Evolutionary conservation across 2,888 invertebrate genomes (phyloP).

Genomic region (Sycophila texana): DNA sequence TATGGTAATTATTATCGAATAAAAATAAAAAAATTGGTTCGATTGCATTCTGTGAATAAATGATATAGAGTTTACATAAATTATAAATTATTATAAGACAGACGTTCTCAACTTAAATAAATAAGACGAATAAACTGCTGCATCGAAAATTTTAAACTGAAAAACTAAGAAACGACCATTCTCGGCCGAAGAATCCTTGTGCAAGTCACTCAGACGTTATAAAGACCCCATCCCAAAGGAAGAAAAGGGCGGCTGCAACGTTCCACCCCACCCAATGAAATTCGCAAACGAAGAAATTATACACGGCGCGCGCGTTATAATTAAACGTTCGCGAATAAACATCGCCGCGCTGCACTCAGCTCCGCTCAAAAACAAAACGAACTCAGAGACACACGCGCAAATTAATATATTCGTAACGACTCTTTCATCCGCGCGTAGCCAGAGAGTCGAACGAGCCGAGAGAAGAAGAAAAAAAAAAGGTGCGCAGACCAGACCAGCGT

Average conservation of each 20-base stretch:
- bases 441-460: slow-evolving; percentile 1
- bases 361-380: slow-evolving; percentile 1
- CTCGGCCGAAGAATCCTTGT: neutral
- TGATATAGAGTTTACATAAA: too few species aligned
- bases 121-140: too few species aligned
- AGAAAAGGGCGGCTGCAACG: neutral
- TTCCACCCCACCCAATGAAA: slow-evolving; percentile 34
- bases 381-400: slow-evolving; percentile 39
- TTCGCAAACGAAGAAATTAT: slow-evolving; percentile 53
- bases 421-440: slow-evolving; percentile 31
- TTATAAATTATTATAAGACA: too few species aligned
- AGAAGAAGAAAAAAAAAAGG: slow-evolving; percentile 12
- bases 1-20: too few species aligned
- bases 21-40: too few species aligned
- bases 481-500: neutral
- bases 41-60: too few species aligned
- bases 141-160: too few species aligned
- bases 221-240: neutral
- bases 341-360: neutral
- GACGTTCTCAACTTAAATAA: too few species aligned
- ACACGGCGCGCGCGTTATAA: slow-evolving; percentile 52
- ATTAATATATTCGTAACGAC: slow-evolving; percentile 58
- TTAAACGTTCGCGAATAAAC: slow-evolving; percentile 52
- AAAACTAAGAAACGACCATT: too few species aligned
- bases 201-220: slow-evolving; percentile 40